Conservation (phyloP, 2,113 vertebrate genomes). For the Bagarius yarrelli region DNA sequence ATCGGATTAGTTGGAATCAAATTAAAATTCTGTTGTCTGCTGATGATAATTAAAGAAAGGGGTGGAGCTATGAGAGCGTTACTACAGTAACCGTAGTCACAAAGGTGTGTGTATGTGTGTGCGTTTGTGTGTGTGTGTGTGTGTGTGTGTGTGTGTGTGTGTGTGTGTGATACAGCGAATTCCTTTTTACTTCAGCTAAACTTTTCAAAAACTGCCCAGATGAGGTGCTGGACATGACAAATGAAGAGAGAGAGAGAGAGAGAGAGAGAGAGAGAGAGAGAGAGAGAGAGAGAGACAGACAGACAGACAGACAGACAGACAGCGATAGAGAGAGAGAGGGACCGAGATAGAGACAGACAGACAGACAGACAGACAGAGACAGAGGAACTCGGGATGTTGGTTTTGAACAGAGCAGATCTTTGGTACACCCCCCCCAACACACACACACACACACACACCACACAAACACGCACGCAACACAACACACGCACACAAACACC, state of each 20-base stretch:
- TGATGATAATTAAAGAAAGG: no score
- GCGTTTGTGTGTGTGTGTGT: conserved; percentile 3
- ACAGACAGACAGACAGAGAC: neutral
- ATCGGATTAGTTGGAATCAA: neutral
- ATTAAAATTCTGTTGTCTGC: neutral
- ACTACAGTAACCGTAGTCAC: conserved; percentile 24
- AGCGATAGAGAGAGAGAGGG: no score
- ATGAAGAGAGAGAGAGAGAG: neutral
- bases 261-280: neutral
- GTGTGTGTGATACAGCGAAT: neutral
- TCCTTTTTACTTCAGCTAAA: neutral
- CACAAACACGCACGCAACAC: neutral
- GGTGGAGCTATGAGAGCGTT: conserved; percentile 1
- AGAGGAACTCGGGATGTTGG: neutral
- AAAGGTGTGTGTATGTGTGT: conserved; percentile 1
- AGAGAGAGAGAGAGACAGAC: neutral
- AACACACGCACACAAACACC: neutral
- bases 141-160: conserved; percentile 25
- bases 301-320: conserved; percentile 23
- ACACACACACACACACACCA: neutral
- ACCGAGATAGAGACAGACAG: neutral
- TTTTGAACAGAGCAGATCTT: neutral
- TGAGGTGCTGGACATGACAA: neutral
- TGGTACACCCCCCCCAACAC: no score
- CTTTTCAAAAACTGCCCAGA: neutral